Conservation (phyloP, 2,113 vertebrate genomes). For the Microtus oregoni region DNA sequence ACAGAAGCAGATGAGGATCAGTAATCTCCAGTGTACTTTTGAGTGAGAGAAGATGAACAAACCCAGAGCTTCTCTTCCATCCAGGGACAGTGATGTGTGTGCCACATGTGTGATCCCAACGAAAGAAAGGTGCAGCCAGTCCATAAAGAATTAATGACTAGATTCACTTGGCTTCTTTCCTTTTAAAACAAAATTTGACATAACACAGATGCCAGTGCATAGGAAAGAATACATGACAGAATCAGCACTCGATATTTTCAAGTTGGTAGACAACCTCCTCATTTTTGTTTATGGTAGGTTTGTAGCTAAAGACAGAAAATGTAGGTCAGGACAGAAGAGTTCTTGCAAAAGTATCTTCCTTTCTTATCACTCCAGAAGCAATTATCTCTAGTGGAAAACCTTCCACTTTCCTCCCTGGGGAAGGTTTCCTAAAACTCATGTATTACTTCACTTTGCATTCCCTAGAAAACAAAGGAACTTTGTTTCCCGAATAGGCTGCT, state of each 20-base stretch:
- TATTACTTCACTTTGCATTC: slow-evolving; percentile 67
- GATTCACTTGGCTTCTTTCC: slow-evolving; percentile 51
- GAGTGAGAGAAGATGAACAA: background rate
- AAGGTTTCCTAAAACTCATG: slow-evolving; percentile 62
- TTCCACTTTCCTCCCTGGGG: slow-evolving; percentile 59
- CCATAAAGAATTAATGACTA: slow-evolving; percentile 51
- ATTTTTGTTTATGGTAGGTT: slow-evolving; percentile 71
- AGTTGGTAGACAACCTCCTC: slow-evolving; percentile 59
- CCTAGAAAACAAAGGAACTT: slow-evolving; percentile 75
- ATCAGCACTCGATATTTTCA: slow-evolving; percentile 70
- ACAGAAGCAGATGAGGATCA: background rate
- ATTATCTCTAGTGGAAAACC: slow-evolving; percentile 79
- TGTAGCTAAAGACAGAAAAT: slow-evolving; percentile 76
- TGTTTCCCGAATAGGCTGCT: slow-evolving; percentile 67
- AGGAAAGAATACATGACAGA: slow-evolving; percentile 62
- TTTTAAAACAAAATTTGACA: background rate
- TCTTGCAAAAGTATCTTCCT: slow-evolving; percentile 74
- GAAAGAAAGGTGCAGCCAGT: slow-evolving; percentile 20
- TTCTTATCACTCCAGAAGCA: slow-evolving; percentile 82
- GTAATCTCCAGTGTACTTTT: background rate
- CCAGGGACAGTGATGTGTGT: background rate
- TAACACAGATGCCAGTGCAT: slow-evolving; percentile 64
- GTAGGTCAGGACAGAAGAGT: slow-evolving; percentile 65
- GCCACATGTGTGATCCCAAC: background rate
- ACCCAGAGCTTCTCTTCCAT: background rate